Evolutionary conservation across 1,140 invertebrate genomes (phyloP).

Genomic region (Eumeta japonica): DNA sequence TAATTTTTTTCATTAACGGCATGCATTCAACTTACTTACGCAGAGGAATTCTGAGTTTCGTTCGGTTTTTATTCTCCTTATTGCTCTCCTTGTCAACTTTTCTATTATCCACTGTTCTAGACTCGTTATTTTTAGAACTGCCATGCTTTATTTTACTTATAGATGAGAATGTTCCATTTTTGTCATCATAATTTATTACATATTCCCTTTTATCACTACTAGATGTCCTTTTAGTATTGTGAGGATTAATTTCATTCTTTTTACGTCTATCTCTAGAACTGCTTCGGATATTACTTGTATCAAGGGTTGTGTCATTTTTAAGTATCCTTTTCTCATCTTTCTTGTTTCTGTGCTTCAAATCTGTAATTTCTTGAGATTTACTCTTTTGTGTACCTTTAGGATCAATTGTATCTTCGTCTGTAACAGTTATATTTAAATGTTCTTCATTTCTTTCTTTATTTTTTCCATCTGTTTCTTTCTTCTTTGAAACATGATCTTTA

Average conservation of each 20-base stretch:
- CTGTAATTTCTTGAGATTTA: no score
- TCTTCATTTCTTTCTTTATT: no score
- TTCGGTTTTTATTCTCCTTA: slow-evolving; percentile 25
- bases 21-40: slow-evolving; percentile 46
- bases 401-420: no score
- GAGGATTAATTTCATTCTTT: slow-evolving; percentile 10
- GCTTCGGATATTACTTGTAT: no score
- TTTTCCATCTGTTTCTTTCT: no score
- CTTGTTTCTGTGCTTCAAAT: no score
- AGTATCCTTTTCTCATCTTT: no score
- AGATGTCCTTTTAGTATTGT: slow-evolving; percentile 16
- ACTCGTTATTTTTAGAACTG: slow-evolving; percentile 19
- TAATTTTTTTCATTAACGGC: slow-evolving; percentile 31
- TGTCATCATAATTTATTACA: slow-evolving; percentile 50
- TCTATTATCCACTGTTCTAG: slow-evolving; percentile 12
- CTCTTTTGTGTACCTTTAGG: no score
- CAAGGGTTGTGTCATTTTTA: no score
- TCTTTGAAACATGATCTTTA: no score
- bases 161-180: slow-evolving; percentile 49
- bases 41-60: slow-evolving; percentile 30
- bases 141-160: slow-evolving; percentile 37
- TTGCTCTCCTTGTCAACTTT: slow-evolving; percentile 23
- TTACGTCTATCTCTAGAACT: no score
- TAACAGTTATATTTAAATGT: no score
- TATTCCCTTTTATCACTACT: slow-evolving; percentile 39